Evolutionary conservation across 2,113 vertebrate species (phyloP), one percentile per base, ranked within the genome.

Genomic region (Diadophis punctatus): DNA sequence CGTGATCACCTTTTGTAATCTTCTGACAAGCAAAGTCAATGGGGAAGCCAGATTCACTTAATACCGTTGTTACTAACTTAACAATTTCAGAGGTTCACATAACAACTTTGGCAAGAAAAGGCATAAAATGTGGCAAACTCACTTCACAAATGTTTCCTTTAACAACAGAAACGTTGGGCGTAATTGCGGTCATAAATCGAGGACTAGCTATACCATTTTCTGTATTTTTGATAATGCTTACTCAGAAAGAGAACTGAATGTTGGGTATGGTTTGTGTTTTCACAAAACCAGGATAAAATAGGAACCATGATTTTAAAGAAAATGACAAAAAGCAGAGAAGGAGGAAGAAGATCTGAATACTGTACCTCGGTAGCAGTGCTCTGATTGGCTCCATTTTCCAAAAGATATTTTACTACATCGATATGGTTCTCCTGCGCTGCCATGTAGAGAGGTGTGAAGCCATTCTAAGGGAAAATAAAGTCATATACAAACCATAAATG

Each of bases 401-500:
- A 97, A 68, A 99, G 98, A 94, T 99, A 99, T 27, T 99, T 98
- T 39, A 99, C 99, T 93, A 99, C 99, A 48, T 99, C 99, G 49
- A 99, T 97, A 95, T 99, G 99, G 96, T 99, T 99, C 97, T 99
- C 99, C 97, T 99, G 99, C 91, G 99, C 98, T 14, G 99, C 99
- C 99, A 99, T 99, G 94, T 99, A 99, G 80, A 99, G 96, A 20
- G 99, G 99, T 92, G 99, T 99, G 95, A 99, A 99, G 93, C 99
- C 99, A 98, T 99, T 99, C 99, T 99, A 91, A 91, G n/a, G 68
- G 58, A 18, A 91, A 87, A 30, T 48, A 0, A 0, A 27, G 43
- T 0, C 43, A 46, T 0, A 51, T 1, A 30, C 4, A 85, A 46
- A 22, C 63, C 3, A 49, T 12, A 93, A 89, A 89, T 1, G 58